Evolutionary conservation across 2,888 invertebrate species (phyloP).

Genomic region (Torymus auratus): DNA sequence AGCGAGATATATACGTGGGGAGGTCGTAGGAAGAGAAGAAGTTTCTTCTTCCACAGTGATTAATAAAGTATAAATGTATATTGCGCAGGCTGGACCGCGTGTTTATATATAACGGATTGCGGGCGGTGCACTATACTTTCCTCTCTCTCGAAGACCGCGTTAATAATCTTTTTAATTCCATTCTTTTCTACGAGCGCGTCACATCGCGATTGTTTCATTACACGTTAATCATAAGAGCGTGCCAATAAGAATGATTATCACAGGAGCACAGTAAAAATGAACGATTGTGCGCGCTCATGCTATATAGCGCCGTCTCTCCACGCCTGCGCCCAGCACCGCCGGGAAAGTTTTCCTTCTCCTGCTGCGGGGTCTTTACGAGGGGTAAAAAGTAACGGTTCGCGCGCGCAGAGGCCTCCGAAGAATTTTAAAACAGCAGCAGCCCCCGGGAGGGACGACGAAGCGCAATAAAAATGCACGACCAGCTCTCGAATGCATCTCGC

Average conservation of each 20-base stretch:
- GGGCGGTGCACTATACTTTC: no score
- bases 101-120: conserved; percentile 33
- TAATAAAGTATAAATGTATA: conserved; percentile 53
- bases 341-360: conserved; percentile 16
- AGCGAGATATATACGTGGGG: no score
- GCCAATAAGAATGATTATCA: no score
- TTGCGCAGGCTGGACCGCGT: background rate
- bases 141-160: no score
- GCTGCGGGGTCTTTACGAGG: conserved; percentile 29
- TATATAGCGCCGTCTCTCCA: background rate
- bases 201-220: no score
- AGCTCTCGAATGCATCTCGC: conserved; percentile 33
- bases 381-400: conserved; percentile 49
- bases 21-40: no score
- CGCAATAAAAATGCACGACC: conserved; percentile 49
- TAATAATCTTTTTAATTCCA: no score
- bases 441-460: background rate
- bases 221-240: no score
- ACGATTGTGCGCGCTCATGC: no score
- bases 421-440: conserved; percentile 42
- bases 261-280: no score
- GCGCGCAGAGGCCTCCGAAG: conserved; percentile 46
- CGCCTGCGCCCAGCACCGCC: no score
- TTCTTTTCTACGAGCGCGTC: no score
- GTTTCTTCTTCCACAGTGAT: conserved; percentile 38